Base-by-base conservation (phyloP, 2,113 vertebrate genomes). In the Gasterosteus aculeatus region DNA sequence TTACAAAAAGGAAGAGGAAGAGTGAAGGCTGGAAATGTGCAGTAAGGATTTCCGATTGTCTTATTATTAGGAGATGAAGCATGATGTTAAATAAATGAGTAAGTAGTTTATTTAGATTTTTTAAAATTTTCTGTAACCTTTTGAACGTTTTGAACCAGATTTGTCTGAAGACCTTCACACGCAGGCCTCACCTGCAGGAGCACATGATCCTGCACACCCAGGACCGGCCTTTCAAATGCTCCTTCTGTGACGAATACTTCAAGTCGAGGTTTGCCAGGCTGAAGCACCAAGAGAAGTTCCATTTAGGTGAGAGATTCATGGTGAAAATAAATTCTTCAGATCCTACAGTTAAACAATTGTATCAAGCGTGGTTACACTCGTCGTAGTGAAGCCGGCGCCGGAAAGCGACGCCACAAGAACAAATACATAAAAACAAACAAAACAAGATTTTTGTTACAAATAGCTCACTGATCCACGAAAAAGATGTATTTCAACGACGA, bases 201-300 rank as follows among this genome's bases (percentile, higher is more conserved):
- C 98, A 99, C 90, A 98, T 97, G 97, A 98, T 99, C 82, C 94
- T 99, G 31, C 98, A 99, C 90, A 96, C 96, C 71, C 97, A 99
- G 85, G 96, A 98, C 87, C 96, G 97, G 63, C 98, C 98, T 18
- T 99, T 99, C 66, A 99, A 99, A 85, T 99, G 98, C 77, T 94
- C 95, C 71, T 98, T 97, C 89, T 99, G 98, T 51, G 97, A 99
- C 29, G 97, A 99, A 69, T 93, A 95, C 92, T 99, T 99, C 87
- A 98, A 96, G 83, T 99, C 98, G 22, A 94, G 98, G 29, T 99
- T 99, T 88, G 96, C 97, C 61, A 94, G 98, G 26, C 86, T 99
- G 73, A 99, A 99, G 72, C 98, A 99, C 91, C 98, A 99, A 70
- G 98, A 99, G 85, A 99, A 99, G 89, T 96, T 93, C 89, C 98